These are phyloP conservation scores for Toxotes lorentzi DNA, from an alignment of 2,797 vertebrate genomes.

Conservation along the genomic window DNA sequence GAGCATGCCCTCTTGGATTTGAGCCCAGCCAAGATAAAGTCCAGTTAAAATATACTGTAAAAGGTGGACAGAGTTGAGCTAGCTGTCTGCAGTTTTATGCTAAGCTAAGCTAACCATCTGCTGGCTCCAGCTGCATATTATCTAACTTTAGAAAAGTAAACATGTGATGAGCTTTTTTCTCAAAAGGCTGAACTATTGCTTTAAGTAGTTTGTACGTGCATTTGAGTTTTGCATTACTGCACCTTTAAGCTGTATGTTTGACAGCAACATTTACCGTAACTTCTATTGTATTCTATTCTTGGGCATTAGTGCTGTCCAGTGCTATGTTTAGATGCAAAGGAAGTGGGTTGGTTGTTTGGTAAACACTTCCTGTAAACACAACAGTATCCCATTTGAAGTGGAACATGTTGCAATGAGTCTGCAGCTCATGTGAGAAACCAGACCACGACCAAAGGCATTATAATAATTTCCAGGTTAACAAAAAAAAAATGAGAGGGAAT, in stretches of 20 bases:
- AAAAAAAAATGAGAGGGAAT: constrained; percentile 8
- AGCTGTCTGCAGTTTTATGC: too few relatives aligned
- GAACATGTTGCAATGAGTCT: constrained; percentile 26
- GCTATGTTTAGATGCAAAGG: constrained; percentile 53
- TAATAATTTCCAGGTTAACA: constrained; percentile 28
- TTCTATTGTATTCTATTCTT: constrained; percentile 46
- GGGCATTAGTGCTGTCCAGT: constrained; percentile 3
- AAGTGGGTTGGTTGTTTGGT: constrained; percentile 54
- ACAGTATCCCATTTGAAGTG: constrained; percentile 28
- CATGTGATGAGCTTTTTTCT: not conserved
- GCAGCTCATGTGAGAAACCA: constrained; percentile 16
- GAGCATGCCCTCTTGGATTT: not conserved
- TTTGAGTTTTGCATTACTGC: not conserved
- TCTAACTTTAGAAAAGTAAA: not conserved
- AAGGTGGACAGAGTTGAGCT: too few relatives aligned
- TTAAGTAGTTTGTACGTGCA: not conserved
- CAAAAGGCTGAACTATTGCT: not conserved
- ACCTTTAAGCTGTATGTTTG: not conserved
- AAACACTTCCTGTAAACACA: constrained; percentile 66
- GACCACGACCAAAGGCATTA: not conserved
- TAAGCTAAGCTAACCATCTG: not conserved
- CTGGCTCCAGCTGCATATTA: not conserved
- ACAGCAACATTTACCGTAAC: not conserved
- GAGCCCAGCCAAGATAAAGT: not conserved
- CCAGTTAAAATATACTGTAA: not conserved